These are phyloP conservation scores for Trogon surrucura DNA, from an alignment of 2,113 vertebrate species.

Conservation along the genomic window DNA sequence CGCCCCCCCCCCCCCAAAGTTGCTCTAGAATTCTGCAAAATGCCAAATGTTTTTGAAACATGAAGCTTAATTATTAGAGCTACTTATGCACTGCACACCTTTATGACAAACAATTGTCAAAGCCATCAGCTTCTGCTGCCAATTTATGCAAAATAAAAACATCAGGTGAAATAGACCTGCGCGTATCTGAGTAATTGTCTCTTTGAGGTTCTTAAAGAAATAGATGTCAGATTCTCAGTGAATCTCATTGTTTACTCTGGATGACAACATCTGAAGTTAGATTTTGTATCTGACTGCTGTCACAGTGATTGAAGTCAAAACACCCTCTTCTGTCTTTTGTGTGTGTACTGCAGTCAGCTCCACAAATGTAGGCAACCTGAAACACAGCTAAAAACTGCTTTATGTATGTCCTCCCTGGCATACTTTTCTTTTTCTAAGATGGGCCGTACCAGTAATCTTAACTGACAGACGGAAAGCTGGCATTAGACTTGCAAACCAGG, in stretches of 20 bases:
- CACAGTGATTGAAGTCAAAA: conserved; percentile 48
- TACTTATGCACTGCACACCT: conserved; percentile 12
- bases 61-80: conserved; percentile 58
- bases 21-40: conserved; percentile 18
- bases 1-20: fast-evolving
- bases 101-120: conserved; percentile 50
- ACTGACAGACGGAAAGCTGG: neutral
- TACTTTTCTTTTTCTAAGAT: neutral
- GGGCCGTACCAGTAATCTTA: neutral
- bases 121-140: neutral
- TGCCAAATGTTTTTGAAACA: conserved; percentile 44
- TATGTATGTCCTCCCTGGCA: neutral
- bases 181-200: conserved; percentile 37
- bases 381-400: conserved; percentile 15
- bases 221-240: conserved; percentile 7
- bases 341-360: neutral
- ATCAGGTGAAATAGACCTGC: conserved; percentile 33
- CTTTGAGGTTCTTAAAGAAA: conserved; percentile 49
- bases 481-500: neutral
- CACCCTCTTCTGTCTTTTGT: conserved; percentile 4
- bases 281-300: conserved; percentile 47
- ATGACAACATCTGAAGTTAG: conserved; percentile 29
- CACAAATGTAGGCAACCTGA: neutral
- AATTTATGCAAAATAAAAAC: conserved; percentile 33
- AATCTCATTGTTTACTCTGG: conserved; percentile 47